These are phyloP conservation scores for Eurystomus glaucurus DNA, from an alignment of 2,797 vertebrate species.

Conservation along the genomic window DNA sequence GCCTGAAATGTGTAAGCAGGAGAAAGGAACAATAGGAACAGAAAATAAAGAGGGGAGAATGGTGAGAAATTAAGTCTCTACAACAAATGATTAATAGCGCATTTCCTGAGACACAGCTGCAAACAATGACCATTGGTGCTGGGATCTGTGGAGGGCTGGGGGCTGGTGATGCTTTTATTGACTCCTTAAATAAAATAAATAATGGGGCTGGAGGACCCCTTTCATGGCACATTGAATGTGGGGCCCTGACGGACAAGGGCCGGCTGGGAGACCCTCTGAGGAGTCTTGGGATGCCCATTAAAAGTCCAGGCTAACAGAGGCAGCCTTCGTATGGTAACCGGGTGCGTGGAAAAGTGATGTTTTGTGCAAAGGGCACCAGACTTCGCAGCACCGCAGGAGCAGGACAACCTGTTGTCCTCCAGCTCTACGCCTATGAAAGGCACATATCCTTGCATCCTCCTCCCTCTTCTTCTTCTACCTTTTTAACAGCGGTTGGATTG, in stretches of 20 bases:
- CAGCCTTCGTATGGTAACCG: background rate
- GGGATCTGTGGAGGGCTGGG: background rate
- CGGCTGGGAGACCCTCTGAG: background rate
- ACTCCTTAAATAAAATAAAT: background rate
- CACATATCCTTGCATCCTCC: background rate
- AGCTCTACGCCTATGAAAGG: background rate
- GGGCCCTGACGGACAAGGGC: background rate
- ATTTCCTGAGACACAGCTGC: slow-evolving; percentile 6
- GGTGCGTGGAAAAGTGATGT: fast-evolving
- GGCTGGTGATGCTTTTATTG: background rate
- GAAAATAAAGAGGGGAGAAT: slow-evolving; percentile 15
- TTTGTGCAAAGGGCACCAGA: background rate
- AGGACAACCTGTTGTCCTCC: background rate
- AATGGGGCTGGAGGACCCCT: background rate
- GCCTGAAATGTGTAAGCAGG: slow-evolving; percentile 4
- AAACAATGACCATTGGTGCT: background rate
- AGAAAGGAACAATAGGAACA: slow-evolving; percentile 40
- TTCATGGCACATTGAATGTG: background rate
- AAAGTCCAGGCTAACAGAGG: background rate
- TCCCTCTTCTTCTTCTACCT: background rate
- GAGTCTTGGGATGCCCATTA: background rate
- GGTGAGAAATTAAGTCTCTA: slow-evolving; percentile 40
- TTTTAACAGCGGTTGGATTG: background rate
- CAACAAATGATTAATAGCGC: slow-evolving; percentile 37
- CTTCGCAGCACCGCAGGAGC: fast-evolving